A percentile compares a stretch with the other conserved stretches of the same genome.
These are phyloP conservation scores for Agelastica alni DNA, from an alignment of 2,888 invertebrate genomes.

Conservation along the genomic window DNA sequence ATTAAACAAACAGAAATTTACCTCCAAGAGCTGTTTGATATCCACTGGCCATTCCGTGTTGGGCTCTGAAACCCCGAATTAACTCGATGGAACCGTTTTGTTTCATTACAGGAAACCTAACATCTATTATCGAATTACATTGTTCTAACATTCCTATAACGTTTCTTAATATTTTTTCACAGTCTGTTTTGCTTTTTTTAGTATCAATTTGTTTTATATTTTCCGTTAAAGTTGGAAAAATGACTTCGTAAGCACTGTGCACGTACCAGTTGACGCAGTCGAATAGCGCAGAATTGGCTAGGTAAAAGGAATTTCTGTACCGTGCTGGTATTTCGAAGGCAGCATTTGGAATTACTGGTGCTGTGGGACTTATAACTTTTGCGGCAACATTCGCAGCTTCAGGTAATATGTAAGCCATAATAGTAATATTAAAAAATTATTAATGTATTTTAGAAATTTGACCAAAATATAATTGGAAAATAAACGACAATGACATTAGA, in stretches of 20 bases:
- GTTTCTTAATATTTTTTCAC: conserved; percentile 39
- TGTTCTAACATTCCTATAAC: conserved; percentile 47
- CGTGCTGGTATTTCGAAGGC: conserved; percentile 50
- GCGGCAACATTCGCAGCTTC: conserved; percentile 17
- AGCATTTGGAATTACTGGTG: background rate
- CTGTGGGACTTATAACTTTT: conserved; percentile 3
- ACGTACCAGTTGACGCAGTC: conserved; percentile 52
- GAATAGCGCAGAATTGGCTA: conserved; percentile 51
- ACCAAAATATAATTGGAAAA: too few relatives aligned
- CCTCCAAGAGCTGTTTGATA: conserved; percentile 46
- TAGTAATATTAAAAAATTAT: background rate
- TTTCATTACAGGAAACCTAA: conserved; percentile 47
- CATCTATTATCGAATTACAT: conserved; percentile 50
- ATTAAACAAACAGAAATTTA: conserved; percentile 22
- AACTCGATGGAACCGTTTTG: conserved; percentile 46
- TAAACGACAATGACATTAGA: too few relatives aligned
- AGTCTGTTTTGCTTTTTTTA: conserved; percentile 31
- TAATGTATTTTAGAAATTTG: too few relatives aligned
- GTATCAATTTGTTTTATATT: conserved; percentile 33
- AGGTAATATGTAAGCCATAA: conserved; percentile 29
- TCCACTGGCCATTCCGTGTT: conserved; percentile 46
- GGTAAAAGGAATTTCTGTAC: conserved; percentile 50
- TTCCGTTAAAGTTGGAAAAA: conserved; percentile 46
- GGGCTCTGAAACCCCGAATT: conserved; percentile 49
- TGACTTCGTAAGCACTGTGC: conserved; percentile 48